Conservation (phyloP, 2,797 vertebrate genomes). For the Luscinia megarhynchos region DNA sequence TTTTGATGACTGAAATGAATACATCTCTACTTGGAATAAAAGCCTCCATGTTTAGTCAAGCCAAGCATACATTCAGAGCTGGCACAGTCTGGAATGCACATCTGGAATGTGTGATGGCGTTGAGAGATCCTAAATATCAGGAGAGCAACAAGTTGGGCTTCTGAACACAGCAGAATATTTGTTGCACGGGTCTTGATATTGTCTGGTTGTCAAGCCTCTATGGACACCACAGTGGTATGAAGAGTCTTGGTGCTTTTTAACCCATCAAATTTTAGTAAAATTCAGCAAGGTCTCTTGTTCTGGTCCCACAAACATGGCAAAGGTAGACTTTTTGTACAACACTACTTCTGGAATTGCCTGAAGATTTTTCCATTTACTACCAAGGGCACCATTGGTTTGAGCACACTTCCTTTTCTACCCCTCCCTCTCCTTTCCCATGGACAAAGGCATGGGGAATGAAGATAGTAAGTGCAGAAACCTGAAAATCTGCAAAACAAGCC, state of each 20-base stretch:
- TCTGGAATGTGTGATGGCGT: not conserved
- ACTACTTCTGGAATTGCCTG: not conserved
- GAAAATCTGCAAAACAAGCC: not conserved
- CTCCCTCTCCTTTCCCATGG: not conserved
- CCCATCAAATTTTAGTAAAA: not conserved
- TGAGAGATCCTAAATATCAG: slow-evolving; percentile 20
- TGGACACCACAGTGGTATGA: not conserved
- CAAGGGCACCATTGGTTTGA: not conserved
- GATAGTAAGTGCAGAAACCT: not conserved
- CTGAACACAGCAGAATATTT: not conserved
- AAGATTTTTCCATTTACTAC: not conserved
- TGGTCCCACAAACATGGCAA: not conserved
- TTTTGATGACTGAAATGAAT: slow-evolving; percentile 49
- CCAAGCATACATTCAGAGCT: slow-evolving; percentile 27
- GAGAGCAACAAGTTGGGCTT: not conserved
- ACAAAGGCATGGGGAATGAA: not conserved
- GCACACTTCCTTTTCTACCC: not conserved
- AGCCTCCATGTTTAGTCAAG: not conserved
- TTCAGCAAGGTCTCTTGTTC: not conserved
- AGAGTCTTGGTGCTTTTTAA: not conserved
- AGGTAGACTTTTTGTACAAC: not conserved
- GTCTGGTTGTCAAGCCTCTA: not conserved
- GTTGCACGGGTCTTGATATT: not conserved
- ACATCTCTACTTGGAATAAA: slow-evolving; percentile 42
- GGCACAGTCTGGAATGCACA: slow-evolving; percentile 29